Base-by-base conservation (phyloP, 2,888 invertebrate species). In the Junonia oenone region DNA sequence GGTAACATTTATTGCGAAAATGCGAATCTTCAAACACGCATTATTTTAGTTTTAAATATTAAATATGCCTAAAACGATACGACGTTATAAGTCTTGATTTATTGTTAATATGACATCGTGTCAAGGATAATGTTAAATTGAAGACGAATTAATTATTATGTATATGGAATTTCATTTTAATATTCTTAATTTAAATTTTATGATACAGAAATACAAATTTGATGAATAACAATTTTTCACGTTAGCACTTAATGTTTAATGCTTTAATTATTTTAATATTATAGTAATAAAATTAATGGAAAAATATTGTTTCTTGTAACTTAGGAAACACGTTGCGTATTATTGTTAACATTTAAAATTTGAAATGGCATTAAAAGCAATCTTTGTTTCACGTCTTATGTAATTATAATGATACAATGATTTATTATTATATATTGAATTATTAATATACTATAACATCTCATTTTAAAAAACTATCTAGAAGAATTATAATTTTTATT, bases 51-150 rank as follows among this genome's bases (percentile, higher is more conserved):
- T 22, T 43, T 26, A n/a, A 43, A 43, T 43, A n/a, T 22, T 43
- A 43, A 6, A 17, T 5, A 43, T 19, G 38, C n/a, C 11, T 19
- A 40, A 17, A 19, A 26, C 6, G 5, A 13, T 13, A 33, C 11
- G 4, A 9, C 9, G 31, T 13, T 19, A 37, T 22, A 29, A 49
- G 46, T 58, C 45, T 37, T 58, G 50, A 58, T 62, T 58, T 60
- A 62, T 54, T 22, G 37, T 9, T 37, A 46, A 45, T 35, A 11
- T 51, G 40, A 49, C 55, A 51, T 37, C 51, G 37, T 58, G 58
- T 58, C 62, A 62, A 62, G 62, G 62, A 22, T 51, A 29, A 17
- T 46, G 33, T 31, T 47, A 49, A 54, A 40, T 50, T 45, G 22
- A 53, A 57, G 29, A 40, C 26, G 8, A 31, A 43, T 33, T 43